phyloP scores from a whole-genome alignment of 1,140 invertebrate species.

The Mycetomoellerius zeteki region DNA sequence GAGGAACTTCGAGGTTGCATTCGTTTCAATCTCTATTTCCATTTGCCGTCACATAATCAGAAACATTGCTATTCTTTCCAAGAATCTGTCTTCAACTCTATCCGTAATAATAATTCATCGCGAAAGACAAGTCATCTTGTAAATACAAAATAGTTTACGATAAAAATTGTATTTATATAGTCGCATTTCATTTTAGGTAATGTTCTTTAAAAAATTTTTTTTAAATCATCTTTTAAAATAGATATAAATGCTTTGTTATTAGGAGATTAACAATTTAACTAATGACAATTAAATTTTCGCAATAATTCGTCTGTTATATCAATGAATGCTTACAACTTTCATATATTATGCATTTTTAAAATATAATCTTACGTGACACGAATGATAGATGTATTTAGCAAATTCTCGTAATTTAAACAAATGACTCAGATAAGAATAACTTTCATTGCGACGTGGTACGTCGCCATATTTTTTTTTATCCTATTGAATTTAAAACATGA shows the following conservation, averaged over 20 bases:
- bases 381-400: constrained; percentile 27
- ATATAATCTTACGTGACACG: constrained; percentile 6
- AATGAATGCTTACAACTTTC: neutral
- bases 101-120: neutral
- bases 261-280: neutral
- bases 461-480: neutral
- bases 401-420: neutral
- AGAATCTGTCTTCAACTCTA: neutral
- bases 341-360: constrained; percentile 6
- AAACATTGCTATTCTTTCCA: neutral
- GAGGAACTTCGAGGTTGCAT: constrained; percentile 29
- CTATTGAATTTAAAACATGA: neutral
- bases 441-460: neutral
- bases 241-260: neutral
- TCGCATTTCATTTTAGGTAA: neutral
- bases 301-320: neutral
- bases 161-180: neutral
- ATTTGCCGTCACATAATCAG: constrained; percentile 7
- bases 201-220: neutral
- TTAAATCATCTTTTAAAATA: no score
- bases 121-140: neutral
- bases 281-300: neutral
- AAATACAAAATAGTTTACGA: neutral
- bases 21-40: constrained; percentile 38
- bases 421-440: constrained; percentile 15